Evolutionary conservation across 2,797 vertebrate genomes (phyloP).

Genomic region (Amazona finschi): DNA sequence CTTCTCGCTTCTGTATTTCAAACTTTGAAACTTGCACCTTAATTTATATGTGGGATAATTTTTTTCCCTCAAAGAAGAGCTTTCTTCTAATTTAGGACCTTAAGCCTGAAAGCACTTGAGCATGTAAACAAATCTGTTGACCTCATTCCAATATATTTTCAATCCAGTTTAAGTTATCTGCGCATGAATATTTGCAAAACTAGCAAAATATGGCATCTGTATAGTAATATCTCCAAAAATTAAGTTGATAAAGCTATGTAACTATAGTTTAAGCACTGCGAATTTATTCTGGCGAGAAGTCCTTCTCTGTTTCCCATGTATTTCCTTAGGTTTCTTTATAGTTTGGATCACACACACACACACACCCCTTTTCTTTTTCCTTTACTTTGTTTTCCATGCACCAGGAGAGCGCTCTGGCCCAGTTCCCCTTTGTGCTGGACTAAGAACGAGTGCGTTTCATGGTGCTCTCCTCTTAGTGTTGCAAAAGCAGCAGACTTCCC

Average conservation of each 20-base stretch:
- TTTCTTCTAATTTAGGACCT: background rate
- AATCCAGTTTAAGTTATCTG: background rate
- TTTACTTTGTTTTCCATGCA: background rate
- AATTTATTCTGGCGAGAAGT: background rate
- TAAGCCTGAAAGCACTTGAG: background rate
- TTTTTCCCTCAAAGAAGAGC: background rate
- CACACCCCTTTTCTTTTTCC: too few species aligned
- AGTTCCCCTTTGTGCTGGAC: background rate
- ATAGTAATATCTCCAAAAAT: background rate
- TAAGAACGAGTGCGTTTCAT: background rate
- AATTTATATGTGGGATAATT: background rate
- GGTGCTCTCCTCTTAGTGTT: background rate
- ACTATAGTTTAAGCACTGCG: background rate
- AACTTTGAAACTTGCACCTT: background rate
- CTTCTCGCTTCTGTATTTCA: background rate
- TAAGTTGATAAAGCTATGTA: background rate
- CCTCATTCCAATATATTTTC: background rate
- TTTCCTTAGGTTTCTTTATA: background rate
- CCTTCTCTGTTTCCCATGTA: background rate
- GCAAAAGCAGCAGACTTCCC: background rate
- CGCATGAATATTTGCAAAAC: background rate
- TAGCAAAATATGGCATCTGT: background rate
- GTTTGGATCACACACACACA: background rate
- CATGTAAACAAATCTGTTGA: background rate
- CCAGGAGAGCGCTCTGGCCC: background rate